These are phyloP conservation scores for Colaptes auratus DNA, from an alignment of 2,113 vertebrate genomes.

Conservation along the genomic window DNA sequence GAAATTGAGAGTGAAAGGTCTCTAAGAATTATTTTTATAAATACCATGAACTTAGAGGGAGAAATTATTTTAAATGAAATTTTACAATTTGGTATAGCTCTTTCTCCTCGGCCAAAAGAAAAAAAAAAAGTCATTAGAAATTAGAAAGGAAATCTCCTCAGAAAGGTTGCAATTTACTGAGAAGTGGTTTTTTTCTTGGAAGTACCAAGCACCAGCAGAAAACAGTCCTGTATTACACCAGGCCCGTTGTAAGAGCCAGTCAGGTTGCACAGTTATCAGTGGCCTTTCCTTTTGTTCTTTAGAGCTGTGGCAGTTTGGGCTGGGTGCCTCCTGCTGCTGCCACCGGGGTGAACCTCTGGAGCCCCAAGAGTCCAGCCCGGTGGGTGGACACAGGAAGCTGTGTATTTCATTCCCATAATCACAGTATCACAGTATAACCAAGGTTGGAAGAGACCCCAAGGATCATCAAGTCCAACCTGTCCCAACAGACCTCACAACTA, in stretches of 20 bases:
- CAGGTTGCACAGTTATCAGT: rapidly evolving
- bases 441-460: no score
- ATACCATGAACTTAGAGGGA: background rate
- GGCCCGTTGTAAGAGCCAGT: background rate
- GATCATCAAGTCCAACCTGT: no score
- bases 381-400: no score
- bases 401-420: no score
- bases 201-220: background rate
- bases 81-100: background rate
- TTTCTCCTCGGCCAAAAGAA: background rate
- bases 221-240: rapidly evolving
- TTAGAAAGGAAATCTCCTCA: background rate
- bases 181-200: background rate
- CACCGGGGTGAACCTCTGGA: no score
- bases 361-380: no score
- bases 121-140: background rate
- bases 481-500: no score
- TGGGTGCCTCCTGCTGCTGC: no score
- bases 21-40: background rate
- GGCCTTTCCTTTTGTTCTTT: background rate
- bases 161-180: background rate
- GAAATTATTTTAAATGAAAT: background rate
- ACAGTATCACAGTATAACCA: no score
- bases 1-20: background rate
- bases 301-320: background rate